Conservation (phyloP, 64 coral and sea anemone genomes). For the Orbicella faveolata region DNA sequence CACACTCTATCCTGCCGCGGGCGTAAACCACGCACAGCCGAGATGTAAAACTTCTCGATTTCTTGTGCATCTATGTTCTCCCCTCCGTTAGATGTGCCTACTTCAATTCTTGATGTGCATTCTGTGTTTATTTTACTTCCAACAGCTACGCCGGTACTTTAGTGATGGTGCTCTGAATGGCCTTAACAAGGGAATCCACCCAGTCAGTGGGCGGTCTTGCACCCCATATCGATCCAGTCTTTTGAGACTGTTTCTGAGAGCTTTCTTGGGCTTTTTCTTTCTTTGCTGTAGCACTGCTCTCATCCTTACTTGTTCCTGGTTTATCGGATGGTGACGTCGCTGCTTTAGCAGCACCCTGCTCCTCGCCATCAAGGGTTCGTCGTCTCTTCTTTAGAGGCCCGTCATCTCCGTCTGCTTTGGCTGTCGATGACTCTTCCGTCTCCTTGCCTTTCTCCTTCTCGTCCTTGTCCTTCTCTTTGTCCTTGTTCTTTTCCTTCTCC, state of each 20-base stretch:
- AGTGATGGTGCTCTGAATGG: constrained; percentile 48
- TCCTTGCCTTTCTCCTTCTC: background rate
- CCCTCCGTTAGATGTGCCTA: too few species aligned
- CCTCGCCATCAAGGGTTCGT: constrained; percentile 46
- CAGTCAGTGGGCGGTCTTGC: constrained; percentile 44
- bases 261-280: constrained; percentile 6
- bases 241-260: constrained; percentile 27
- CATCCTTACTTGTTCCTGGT: constrained; percentile 51
- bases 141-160: constrained; percentile 42
- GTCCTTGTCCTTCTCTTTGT: too few species aligned
- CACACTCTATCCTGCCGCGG: too few species aligned
- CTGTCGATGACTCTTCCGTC: background rate
- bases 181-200: constrained; percentile 55
- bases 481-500: background rate
- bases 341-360: background rate
- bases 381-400: constrained; percentile 48
- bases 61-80: too few species aligned
- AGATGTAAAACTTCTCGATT: too few species aligned
- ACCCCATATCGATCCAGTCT: constrained; percentile 41
- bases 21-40: too few species aligned
- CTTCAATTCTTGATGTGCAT: too few species aligned
- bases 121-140: background rate
- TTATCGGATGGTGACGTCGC: constrained; percentile 1
- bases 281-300: background rate
- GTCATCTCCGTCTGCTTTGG: background rate